Conservation (phyloP, 2,113 vertebrate genomes). For the Cheirogaleus medius region DNA sequence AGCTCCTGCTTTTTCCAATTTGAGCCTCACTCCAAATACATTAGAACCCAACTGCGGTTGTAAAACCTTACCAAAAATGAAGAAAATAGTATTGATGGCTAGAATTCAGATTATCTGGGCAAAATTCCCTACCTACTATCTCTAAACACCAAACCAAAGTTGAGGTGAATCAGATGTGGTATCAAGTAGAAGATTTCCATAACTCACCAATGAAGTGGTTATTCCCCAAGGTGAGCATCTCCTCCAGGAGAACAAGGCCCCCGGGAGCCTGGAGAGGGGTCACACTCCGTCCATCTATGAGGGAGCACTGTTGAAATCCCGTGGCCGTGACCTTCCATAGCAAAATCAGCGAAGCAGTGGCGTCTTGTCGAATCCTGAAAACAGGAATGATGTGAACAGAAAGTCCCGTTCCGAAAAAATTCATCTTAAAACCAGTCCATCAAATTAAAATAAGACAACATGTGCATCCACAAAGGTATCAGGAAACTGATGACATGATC, state of each 20-base stretch:
- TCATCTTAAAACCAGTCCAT: background rate
- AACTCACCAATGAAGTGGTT: conserved; percentile 97
- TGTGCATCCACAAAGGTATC: too few species aligned
- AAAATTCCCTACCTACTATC: background rate
- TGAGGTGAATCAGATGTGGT: fast-evolving
- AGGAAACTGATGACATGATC: background rate
- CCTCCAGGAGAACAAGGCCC: conserved; percentile 93
- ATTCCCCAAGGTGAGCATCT: conserved; percentile 91
- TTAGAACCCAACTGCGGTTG: background rate
- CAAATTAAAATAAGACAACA: background rate
- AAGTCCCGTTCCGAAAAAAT: background rate
- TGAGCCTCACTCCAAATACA: background rate
- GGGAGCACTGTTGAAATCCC: conserved; percentile 93
- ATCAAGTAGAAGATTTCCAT: background rate
- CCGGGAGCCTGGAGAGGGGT: conserved; percentile 91
- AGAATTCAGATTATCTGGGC: background rate
- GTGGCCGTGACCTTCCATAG: conserved; percentile 92
- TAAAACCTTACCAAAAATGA: background rate
- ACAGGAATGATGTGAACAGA: background rate
- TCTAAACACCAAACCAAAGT: background rate
- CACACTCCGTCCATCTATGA: conserved; percentile 91
- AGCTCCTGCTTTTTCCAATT: fast-evolving
- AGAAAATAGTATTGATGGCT: background rate
- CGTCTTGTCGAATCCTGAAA: conserved; percentile 91
- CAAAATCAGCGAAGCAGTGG: conserved; percentile 90